Base-by-base conservation (phyloP, 2,113 vertebrate species). In the Nansenia antarctica region DNA sequence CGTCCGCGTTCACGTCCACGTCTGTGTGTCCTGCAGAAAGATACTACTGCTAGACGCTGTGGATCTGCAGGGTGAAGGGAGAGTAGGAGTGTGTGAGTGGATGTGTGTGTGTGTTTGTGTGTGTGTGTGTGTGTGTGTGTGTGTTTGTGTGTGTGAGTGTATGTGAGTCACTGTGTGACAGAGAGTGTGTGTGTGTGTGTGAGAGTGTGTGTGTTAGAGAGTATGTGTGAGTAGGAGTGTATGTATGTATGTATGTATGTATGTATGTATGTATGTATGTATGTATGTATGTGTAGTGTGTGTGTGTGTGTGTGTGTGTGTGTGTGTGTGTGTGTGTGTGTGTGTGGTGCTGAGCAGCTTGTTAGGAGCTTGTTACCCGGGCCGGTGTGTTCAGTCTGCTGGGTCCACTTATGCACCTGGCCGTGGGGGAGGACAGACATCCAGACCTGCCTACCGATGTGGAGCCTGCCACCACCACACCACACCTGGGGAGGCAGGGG, bases 41-140 rank as follows among this genome's bases (percentile, higher is more conserved):
- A n/a, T n/a, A n/a, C n/a, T n/a, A n/a, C n/a, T n/a, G n/a, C n/a
- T n/a, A n/a, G n/a, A n/a, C n/a, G n/a, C n/a, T n/a, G n/a, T n/a
- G n/a, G n/a, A n/a, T n/a, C n/a, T n/a, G n/a, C n/a, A n/a, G n/a
- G n/a, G n/a, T n/a, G n/a, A n/a, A n/a, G n/a, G n/a, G n/a, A n/a
- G n/a, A n/a, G n/a, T n/a, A n/a, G n/a, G n/a, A n/a, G n/a, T n/a
- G n/a, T n/a, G n/a, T n/a, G n/a, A n/a, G n/a, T 39, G 9, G 35
- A 12, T 8, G 45, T 49, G n/a, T 49, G 57, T 53, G 15, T 60
- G 26, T 62, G 20, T 62, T 66, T 70, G 69, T 14, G 57, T 37
- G 62, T 5, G 15, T 22, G 27, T 27, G 27, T 57, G 9, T 34
- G 5, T 60, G 15, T 22, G 5, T 60, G 30, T 29, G n/a, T n/a